Evolutionary conservation across 2,113 vertebrate species (phyloP).

Genomic region (Upupa epops): DNA sequence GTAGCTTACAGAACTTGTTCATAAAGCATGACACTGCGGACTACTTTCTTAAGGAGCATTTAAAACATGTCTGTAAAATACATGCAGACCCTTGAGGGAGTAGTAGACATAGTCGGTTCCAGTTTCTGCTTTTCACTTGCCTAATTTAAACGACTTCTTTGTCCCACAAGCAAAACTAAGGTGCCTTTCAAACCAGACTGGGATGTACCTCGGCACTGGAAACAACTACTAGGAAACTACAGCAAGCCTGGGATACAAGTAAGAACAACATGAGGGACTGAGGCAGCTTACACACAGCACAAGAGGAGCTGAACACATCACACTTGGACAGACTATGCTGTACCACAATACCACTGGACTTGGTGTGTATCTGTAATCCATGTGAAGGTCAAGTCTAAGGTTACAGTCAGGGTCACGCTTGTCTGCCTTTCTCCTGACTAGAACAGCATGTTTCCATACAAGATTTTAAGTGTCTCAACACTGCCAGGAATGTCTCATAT

Average conservation of each 20-base stretch:
- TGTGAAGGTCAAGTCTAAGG: background rate
- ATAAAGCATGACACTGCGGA: conserved; percentile 1
- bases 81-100: conserved; percentile 24
- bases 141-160: conserved; percentile 23
- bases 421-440: background rate
- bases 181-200: conserved; percentile 10
- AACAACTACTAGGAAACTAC: background rate
- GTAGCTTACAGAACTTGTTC: conserved; percentile 33
- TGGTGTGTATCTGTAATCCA: background rate
- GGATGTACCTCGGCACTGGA: background rate
- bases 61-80: conserved; percentile 27
- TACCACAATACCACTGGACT: background rate
- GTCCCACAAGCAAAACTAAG: conserved; percentile 31
- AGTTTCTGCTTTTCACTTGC: conserved; percentile 43
- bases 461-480: background rate
- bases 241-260: background rate
- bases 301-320: background rate
- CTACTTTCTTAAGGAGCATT: conserved; percentile 20
- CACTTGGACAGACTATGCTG: background rate
- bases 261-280: background rate
- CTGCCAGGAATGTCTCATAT: background rate
- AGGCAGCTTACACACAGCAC: background rate
- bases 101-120: conserved; percentile 16
- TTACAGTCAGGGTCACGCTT: background rate
- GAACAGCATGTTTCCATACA: background rate